These are phyloP conservation scores for Boulengeromyrus knoepffleri DNA, from an alignment of 2,113 vertebrate genomes.

Conservation along the genomic window DNA sequence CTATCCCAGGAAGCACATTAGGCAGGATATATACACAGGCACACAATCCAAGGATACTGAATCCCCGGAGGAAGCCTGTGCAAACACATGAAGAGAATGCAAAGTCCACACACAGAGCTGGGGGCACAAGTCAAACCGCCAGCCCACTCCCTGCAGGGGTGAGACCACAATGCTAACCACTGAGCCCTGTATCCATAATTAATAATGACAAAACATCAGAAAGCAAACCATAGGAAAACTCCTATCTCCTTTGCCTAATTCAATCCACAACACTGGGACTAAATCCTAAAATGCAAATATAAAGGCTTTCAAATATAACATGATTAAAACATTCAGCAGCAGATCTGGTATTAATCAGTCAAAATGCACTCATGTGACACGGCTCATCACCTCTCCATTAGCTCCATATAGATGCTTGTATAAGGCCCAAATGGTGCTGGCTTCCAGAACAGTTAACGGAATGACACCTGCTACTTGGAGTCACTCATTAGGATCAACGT, in stretches of 20 bases:
- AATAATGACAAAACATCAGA: not conserved
- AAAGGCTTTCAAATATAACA: not conserved
- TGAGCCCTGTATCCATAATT: not conserved
- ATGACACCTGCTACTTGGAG: not conserved
- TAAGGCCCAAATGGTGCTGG: not conserved
- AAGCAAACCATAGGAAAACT: not conserved
- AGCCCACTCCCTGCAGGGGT: not conserved
- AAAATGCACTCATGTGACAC: not conserved
- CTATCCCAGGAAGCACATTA: not conserved
- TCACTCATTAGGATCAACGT: not conserved
- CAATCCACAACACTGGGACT: not conserved
- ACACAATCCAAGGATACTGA: not conserved
- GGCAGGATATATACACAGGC: not conserved
- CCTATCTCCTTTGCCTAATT: not conserved
- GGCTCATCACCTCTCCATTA: not conserved
- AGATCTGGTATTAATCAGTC: not conserved
- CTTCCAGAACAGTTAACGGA: not conserved
- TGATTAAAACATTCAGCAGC: not conserved
- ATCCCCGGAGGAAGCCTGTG: not conserved
- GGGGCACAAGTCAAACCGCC: not conserved
- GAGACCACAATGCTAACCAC: not conserved
- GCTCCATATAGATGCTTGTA: not conserved
- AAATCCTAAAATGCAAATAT: not conserved
- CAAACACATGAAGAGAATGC: not conserved
- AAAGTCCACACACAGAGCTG: not conserved